Conservation (phyloP, 2,888 invertebrate species). For the Ligdia adustata region DNA sequence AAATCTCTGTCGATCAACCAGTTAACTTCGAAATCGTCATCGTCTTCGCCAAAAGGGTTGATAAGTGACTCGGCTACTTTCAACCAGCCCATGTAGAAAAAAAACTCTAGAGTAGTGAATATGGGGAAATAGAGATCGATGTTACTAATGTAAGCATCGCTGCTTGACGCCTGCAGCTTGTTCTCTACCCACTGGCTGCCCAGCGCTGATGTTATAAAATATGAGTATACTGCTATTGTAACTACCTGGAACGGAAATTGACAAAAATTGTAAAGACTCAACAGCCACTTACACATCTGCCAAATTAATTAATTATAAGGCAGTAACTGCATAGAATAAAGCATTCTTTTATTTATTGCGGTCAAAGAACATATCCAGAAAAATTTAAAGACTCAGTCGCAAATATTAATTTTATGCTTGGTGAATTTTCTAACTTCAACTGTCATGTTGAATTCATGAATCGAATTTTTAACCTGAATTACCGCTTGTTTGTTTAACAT, state of each 20-base stretch:
- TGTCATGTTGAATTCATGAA: too few relatives aligned
- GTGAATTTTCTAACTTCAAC: too few relatives aligned
- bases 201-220: slow-evolving; percentile 94
- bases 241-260: slow-evolving; percentile 85
- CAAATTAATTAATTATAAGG: too few relatives aligned
- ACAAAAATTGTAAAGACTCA: too few relatives aligned
- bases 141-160: slow-evolving; percentile 75
- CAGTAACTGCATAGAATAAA: too few relatives aligned
- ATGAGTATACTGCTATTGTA: slow-evolving; percentile 96
- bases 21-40: slow-evolving; percentile 96
- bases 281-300: too few relatives aligned
- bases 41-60: slow-evolving; percentile 96
- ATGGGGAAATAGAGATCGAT: slow-evolving; percentile 95
- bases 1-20: slow-evolving; percentile 96
- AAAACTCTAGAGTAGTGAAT: slow-evolving; percentile 94
- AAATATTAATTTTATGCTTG: too few relatives aligned
- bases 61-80: slow-evolving; percentile 96
- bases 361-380: too few relatives aligned
- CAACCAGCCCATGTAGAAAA: slow-evolving; percentile 95
- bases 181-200: slow-evolving; percentile 94
- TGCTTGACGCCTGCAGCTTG: slow-evolving; percentile 60
- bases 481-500: too few relatives aligned
- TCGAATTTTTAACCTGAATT: too few relatives aligned
- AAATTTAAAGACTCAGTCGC: too few relatives aligned
- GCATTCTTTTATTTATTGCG: too few relatives aligned